Percentiles rank a stretch among this genome's conserved stretches.
These are phyloP conservation scores for Pachypanchax playfairii DNA, from an alignment of 2,113 vertebrate genomes.

Conservation along the genomic window DNA sequence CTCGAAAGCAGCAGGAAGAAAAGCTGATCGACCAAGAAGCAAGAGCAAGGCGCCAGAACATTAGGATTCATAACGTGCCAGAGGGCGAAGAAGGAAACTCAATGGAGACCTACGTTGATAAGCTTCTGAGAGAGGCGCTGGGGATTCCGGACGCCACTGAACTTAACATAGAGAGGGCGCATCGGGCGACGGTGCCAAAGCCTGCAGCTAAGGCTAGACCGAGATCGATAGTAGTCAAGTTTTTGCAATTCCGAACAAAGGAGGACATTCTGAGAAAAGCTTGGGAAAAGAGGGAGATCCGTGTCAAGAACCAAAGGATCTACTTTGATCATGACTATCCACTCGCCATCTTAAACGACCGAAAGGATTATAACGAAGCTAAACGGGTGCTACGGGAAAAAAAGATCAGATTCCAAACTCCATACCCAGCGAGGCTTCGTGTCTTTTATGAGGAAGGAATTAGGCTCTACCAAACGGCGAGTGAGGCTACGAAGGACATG, in stretches of 20 bases:
- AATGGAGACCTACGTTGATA: not conserved
- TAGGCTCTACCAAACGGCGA: too few species aligned
- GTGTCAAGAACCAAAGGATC: not conserved
- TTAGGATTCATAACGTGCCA: not conserved
- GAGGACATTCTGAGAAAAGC: not conserved
- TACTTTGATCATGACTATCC: not conserved
- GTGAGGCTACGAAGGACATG: too few species aligned
- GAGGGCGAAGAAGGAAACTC: not conserved
- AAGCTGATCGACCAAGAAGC: not conserved
- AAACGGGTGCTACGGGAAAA: not conserved
- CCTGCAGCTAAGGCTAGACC: not conserved
- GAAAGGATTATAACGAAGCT: not conserved
- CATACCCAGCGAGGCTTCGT: not conserved
- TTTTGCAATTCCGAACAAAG: not conserved
- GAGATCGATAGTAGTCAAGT: not conserved
- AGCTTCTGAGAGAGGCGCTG: not conserved
- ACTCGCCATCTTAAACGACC: too few species aligned
- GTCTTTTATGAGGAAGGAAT: not conserved
- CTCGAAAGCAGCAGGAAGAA: not conserved
- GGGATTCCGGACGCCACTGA: not conserved
- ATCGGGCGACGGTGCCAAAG: not conserved
- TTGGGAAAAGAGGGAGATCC: not conserved
- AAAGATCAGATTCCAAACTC: not conserved
- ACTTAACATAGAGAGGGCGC: not conserved
- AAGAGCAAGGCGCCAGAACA: not conserved